Evolutionary conservation across 1,140 invertebrate species (phyloP), one percentile per base, ranked within the genome.

Genomic region (Drosophila ogumai): DNA sequence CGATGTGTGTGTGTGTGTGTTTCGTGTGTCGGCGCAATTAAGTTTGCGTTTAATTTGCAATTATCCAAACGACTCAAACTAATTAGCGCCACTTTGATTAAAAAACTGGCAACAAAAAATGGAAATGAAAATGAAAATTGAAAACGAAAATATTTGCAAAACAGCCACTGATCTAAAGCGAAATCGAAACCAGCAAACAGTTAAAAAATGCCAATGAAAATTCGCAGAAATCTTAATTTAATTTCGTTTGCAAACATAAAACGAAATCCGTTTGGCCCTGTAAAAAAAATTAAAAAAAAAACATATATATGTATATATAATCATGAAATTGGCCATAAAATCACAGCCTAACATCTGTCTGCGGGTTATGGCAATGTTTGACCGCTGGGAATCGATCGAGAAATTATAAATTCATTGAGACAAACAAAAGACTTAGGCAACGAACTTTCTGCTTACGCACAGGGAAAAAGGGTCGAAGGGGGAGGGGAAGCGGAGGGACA

Each of bases 21-120:
- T 85, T 88, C 85, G 85, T 88, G 85, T 90, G 85, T 73, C 81
- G 85, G 85, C 75, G 85, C 85, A 90, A 90, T 90, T 90, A 90
- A 90, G 44, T 90, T 88, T 85, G 85, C 85, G 85, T 90, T 90
- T 90, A 90, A 90, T 90, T 90, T 90, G 85, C 85, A 90, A 90
- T 90, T 90, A 90, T 90, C 85, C 85, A 90, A 87, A 90, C 81
- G 85, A 90, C 85, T 90, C 81, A 79, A 90, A 90, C 85, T 90
- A 90, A 90, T 90, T 90, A 90, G 85, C 85, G 85, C 85, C 85
- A 90, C 77, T 90, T 90, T 90, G 85, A 90, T 90, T 90, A 79
- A 55, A 88, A 68, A 81, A 17, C 80, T 81, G 79, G 68, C 80
- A 84, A 79, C 71, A 69, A 31, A 41, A 56, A 68, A 74, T 71